Percentiles rank a stretch among this genome's conserved stretches.
These are phyloP conservation scores for Stigmatopora nigra DNA, from an alignment of 2,113 vertebrate genomes.

Conservation along the genomic window DNA sequence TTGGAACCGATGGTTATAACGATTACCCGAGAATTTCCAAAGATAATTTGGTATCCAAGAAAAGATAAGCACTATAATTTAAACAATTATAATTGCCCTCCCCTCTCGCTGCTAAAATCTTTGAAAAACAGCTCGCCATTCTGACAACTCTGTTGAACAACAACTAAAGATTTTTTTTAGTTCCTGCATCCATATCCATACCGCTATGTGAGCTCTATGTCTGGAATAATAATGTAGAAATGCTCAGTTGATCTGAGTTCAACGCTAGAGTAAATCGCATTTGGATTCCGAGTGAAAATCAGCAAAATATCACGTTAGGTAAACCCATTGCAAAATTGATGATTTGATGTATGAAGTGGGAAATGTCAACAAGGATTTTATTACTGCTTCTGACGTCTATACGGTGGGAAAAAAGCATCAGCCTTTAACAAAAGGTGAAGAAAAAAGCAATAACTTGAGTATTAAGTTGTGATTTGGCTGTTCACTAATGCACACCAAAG, in stretches of 20 bases:
- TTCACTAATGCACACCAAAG: no score
- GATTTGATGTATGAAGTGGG: constrained; percentile 24
- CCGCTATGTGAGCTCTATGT: constrained; percentile 9
- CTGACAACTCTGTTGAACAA: constrained; percentile 9
- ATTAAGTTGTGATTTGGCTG: no score
- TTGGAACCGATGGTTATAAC: constrained; percentile 26
- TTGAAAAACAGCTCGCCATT: constrained; percentile 25
- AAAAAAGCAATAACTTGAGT: no score
- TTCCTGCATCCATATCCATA: background rate
- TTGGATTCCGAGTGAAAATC: constrained; percentile 4
- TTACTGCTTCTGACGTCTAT: background rate
- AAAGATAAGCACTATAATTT: constrained; percentile 12
- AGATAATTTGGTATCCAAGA: constrained; percentile 9
- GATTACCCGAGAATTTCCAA: constrained; percentile 17
- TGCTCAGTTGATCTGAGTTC: constrained; percentile 20
- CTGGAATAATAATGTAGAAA: constrained; percentile 33
- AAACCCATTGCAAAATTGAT: constrained; percentile 31
- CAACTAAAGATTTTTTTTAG: constrained; percentile 9
- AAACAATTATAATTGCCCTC: background rate
- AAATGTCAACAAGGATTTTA: constrained; percentile 22
- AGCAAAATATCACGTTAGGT: constrained; percentile 26
- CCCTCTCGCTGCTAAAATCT: constrained; percentile 11
- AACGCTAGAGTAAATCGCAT: constrained; percentile 29
- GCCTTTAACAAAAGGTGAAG: no score
- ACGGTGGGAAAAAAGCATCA: background rate